Conservation (phyloP, 2,113 vertebrate species). For the Bombycilla garrulus region DNA sequence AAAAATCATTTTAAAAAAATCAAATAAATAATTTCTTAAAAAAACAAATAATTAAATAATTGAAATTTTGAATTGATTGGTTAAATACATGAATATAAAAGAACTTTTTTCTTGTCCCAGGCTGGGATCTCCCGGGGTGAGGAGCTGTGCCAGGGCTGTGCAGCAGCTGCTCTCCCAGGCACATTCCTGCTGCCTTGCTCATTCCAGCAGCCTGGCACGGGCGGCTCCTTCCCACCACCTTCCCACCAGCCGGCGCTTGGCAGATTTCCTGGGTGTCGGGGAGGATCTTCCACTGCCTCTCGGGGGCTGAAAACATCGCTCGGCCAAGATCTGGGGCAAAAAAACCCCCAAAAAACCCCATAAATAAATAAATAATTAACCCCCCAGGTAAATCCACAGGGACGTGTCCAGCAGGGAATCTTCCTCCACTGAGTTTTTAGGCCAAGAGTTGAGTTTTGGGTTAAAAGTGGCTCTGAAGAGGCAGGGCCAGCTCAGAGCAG, state of each 20-base stretch:
- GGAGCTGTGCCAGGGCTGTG: conserved; percentile 73
- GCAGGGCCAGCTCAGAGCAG: not conserved
- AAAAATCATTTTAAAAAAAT: no score
- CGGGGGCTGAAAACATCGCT: conserved; percentile 74
- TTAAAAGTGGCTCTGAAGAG: not conserved
- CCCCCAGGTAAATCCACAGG: not conserved
- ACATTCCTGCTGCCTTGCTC: conserved; percentile 92
- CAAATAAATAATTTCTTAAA: no score
- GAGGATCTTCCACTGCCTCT: conserved; percentile 74
- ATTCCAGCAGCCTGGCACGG: conserved; percentile 82
- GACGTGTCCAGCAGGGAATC: not conserved
- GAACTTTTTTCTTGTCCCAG: not conserved
- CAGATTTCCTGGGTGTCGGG: conserved; percentile 85
- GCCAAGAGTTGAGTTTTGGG: not conserved
- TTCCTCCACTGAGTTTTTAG: not conserved
- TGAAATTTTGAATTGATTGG: no score
- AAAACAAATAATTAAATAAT: no score
- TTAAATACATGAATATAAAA: no score
- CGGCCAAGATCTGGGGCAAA: conserved; percentile 67
- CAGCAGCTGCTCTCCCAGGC: conserved; percentile 86
- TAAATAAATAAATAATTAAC: no score
- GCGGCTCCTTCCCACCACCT: conserved; percentile 83
- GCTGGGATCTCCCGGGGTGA: not conserved
- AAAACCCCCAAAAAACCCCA: no score
- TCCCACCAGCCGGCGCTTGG: conserved; percentile 83